Base-by-base conservation (phyloP, 2,888 invertebrate genomes). In the Volucella inflata region DNA sequence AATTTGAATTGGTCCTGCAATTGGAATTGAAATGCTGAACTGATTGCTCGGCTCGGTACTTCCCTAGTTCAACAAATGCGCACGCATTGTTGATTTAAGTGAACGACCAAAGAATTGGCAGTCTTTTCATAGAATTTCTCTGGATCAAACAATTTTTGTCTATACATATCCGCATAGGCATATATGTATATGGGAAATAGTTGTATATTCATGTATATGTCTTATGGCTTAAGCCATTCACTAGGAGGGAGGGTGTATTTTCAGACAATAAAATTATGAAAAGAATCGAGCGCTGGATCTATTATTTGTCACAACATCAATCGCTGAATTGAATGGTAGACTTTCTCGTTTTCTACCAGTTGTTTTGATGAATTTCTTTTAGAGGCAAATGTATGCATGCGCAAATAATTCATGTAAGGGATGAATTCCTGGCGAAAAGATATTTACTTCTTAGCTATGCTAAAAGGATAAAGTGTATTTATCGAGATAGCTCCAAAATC, bases 41-140 rank as follows among this genome's bases (percentile, higher is more conserved):
- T 30, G 14, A n/a, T n/a, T n/a, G n/a, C 59, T 64, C 1, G 9
- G 57, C 38, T 46, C 46, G 2, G 68, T 68, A 36, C 14, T n/a
- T 30, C 42, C 50, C 65, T 51, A 12, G 12, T 51, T 21, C 9
- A 10, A 8, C 44, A 53, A 76, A 67, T 76, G 76, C 76, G 76
- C 67, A 60, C 67, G 76, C 67, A 76, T 68, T 76, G 76, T 76
- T 67, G 30, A 68, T 76, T 60, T 60, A 30, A 59, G 17, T 67
- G 40, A 48, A 44, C 38, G 8, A 68, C 16, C 11, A 42, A 38
- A 67, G 50, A 8, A 12, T 59, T 48, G 38, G 40, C 48, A 10
- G 30, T 46, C 46, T 14, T 48, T 48, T 14, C 8, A n/a, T 68
- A 42, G 10, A 68, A 68, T 44, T 46, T 68, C 12, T 6, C 36